Evolutionary conservation across 2,888 invertebrate species (phyloP), one percentile per base, ranked within the genome.

Genomic region (Sinodicranocentrus sp.): DNA sequence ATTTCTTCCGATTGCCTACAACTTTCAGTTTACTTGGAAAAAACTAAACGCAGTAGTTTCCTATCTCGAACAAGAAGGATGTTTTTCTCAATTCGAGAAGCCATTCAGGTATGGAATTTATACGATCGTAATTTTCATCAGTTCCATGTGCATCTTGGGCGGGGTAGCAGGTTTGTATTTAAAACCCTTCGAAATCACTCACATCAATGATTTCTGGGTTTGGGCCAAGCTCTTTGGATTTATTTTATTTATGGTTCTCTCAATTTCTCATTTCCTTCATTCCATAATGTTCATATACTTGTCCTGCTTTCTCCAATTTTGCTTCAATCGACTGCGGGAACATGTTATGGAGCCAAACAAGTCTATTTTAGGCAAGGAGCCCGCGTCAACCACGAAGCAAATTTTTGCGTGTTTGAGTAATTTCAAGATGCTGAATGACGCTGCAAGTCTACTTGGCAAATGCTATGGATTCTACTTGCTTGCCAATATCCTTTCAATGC

Each of bases 401-500:
- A 1, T 57, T 2, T 6, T 13, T n/a, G 1, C 25, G 15, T 1
- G 1, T 2, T 63, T 63, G 33, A 28, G 19, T 17, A 5, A 26
- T 17, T 63, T 33, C 17, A 28, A 63, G 23, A 33, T 6, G 0
- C n/a, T 63, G 19, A 33, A 63, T 17, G 63, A 28, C 10, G 1
- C 33, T 1, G 39, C 17, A 1, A n/a, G 6, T 33, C 28, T 33
- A 63, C 19, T 63, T 3, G 21, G 63, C 33, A n/a, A 1, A 17
- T 63, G 63, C 19, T 63, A 17, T 10, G 63, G 63, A 17, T 13
- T n/a, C 13, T 28, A 63, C 23, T 6, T 63, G 15, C 33, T 63
- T 28, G 10, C 23, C 33, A 63, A 17, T 17, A 17, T 63, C 3
- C 17, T 63, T 5, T n/a, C 33, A n/a, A 63, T 63, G 63, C 19